These are phyloP conservation scores for Hartigia nigra DNA, from an alignment of 2,888 invertebrate genomes.

Conservation along the genomic window DNA sequence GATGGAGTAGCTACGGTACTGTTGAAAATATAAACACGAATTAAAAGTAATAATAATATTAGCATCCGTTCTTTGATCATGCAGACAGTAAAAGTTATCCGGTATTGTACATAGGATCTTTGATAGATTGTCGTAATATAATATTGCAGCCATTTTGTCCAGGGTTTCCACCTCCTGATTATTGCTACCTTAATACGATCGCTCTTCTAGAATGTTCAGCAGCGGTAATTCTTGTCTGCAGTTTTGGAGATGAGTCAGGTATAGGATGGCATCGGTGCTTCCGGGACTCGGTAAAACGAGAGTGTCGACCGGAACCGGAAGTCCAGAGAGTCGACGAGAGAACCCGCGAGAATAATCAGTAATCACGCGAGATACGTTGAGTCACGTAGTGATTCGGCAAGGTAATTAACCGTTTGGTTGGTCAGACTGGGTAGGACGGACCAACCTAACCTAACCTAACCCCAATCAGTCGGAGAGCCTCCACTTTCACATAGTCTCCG, in stretches of 20 bases:
- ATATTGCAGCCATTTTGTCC: neutral
- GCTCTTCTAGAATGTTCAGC: neutral
- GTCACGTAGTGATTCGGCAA: constrained; percentile 39
- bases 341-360: neutral
- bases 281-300: neutral
- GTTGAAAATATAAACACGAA: neutral
- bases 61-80: neutral
- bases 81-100: neutral
- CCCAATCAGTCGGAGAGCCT: constrained; percentile 2
- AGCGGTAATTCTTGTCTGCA: neutral
- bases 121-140: neutral
- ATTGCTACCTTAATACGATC: neutral
- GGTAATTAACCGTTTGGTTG: constrained; percentile 29
- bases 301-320: neutral
- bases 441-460: neutral
- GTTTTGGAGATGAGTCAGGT: neutral
- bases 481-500: neutral
- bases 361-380: constrained; percentile 28
- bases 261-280: neutral
- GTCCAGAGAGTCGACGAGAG: neutral
- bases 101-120: neutral
- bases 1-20: neutral
- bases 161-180: neutral
- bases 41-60: neutral
- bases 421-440: neutral